phyloP scores from a whole-genome alignment of 2,797 vertebrate genomes.

The Neopelma chrysocephalum region DNA sequence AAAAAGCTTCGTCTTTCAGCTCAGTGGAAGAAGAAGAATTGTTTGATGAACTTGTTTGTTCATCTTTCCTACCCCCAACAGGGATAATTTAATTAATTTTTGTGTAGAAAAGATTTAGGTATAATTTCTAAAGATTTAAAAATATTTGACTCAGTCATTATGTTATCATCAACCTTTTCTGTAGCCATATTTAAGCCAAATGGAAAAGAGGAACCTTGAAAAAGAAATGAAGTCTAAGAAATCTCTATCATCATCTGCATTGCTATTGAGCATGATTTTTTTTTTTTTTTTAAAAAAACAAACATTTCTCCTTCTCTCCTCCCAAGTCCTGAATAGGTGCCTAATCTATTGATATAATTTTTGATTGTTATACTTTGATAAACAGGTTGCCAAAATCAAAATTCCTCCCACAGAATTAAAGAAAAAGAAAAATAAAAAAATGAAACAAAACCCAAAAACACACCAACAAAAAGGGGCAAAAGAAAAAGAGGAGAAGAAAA shows the following conservation, averaged over 20 bases:
- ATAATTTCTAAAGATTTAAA: neutral
- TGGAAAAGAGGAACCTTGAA: neutral
- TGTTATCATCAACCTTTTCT: neutral
- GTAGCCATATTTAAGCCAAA: neutral
- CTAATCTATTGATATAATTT: neutral
- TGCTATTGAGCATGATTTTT: neutral
- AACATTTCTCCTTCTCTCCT: too few relatives aligned
- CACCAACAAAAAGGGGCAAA: neutral
- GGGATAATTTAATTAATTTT: neutral
- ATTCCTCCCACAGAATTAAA: neutral
- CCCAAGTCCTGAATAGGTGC: neutral
- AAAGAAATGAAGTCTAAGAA: neutral
- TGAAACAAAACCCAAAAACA: fast-evolving
- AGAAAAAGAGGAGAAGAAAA: neutral
- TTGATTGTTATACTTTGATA: neutral
- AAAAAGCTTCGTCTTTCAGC: neutral
- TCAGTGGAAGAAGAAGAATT: neutral
- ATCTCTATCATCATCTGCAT: neutral
- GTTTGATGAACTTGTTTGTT: neutral
- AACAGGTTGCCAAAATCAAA: neutral
- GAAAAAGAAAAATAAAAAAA: neutral
- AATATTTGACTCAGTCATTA: neutral
- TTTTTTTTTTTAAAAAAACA: neutral
- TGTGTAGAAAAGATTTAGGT: neutral
- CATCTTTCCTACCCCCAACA: neutral